Base-by-base conservation (phyloP, 2,113 vertebrate species). In the Puntigrus tetrazona region DNA sequence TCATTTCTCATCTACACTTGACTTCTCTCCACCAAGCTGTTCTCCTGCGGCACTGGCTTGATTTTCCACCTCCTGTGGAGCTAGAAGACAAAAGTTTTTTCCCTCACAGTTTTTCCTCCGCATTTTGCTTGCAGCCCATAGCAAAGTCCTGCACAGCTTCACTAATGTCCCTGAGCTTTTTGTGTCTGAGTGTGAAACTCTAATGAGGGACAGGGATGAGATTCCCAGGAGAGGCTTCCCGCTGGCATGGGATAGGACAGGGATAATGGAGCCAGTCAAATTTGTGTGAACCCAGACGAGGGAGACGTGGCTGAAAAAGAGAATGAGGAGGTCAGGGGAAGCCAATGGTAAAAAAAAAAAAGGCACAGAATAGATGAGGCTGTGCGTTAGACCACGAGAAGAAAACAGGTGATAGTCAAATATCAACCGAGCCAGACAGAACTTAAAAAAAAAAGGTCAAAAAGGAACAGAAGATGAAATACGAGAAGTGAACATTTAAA, bases 241-340 rank as follows among this genome's bases (percentile, higher is more conserved):
- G 82, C 84, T 82, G 88, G 76, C 74, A 86, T 29, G 38, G 72
- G 77, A 29, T 61, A 47, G 79, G 47, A 70, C 20, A 14, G 72
- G 74, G 78, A 87, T 89, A 89, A 87, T 86, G 69, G 84, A 52
- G 67, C 81, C 78, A 84, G 50, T 84, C 72, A 89, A 73, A 77
- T 72, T 59, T 81, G 70, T 79, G 47, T 45, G 78, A 75, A 78
- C 65, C 45, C 38, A 45, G 72, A 61, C 4, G 43, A 27, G 57
- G 38, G 77, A 86, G 61, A 63, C 20, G 75, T 86, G 70, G 75
- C 82, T 79, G 75, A 79, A 67, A 67, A 36, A n/a, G 57, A 76
- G 79, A 78, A 76, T 59, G 67, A 76, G 61, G n/a, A 70, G 57
- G 20, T 75, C 41, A 22, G 55, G 36, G n/a, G 11, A 29, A 65